Percentiles rank a stretch among this genome's conserved stretches.
Conservation (phyloP, 2,113 vertebrate genomes). For the Pelmatolapia mariae region DNA sequence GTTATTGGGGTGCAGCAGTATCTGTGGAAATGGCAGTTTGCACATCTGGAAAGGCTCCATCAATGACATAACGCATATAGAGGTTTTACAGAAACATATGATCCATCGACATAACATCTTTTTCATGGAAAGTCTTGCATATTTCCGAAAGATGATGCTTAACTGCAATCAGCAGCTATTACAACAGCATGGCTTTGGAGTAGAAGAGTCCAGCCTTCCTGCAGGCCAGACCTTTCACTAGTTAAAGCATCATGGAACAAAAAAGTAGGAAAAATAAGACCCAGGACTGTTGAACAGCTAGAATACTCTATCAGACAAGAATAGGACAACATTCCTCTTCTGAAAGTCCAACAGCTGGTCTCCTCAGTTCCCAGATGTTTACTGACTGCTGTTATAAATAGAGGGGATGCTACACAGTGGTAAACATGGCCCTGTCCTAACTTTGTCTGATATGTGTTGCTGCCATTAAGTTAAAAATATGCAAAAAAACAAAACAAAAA, state of each 20-base stretch:
- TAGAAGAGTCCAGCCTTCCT: background rate
- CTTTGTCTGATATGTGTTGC: background rate
- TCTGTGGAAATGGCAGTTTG: background rate
- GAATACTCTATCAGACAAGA: background rate
- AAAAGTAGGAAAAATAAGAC: background rate
- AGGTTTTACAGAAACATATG: background rate
- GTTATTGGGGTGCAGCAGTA: background rate
- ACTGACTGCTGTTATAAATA: background rate
- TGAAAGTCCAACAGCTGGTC: background rate
- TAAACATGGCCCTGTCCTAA: background rate
- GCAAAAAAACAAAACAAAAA: rapidly evolving
- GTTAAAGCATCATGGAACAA: background rate
- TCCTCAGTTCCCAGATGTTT: background rate
- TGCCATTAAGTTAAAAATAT: background rate
- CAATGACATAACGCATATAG: rapidly evolving
- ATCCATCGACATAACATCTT: background rate
- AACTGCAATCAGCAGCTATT: background rate
- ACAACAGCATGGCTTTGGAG: background rate
- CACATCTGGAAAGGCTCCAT: background rate
- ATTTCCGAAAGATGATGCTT: background rate
- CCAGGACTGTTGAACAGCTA: background rate
- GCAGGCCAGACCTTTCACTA: background rate
- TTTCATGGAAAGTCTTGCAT: background rate
- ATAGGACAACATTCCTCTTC: background rate
- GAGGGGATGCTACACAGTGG: background rate